These are phyloP conservation scores for Euthynnus affinis DNA, from an alignment of 2,797 vertebrate species.

Conservation along the genomic window DNA sequence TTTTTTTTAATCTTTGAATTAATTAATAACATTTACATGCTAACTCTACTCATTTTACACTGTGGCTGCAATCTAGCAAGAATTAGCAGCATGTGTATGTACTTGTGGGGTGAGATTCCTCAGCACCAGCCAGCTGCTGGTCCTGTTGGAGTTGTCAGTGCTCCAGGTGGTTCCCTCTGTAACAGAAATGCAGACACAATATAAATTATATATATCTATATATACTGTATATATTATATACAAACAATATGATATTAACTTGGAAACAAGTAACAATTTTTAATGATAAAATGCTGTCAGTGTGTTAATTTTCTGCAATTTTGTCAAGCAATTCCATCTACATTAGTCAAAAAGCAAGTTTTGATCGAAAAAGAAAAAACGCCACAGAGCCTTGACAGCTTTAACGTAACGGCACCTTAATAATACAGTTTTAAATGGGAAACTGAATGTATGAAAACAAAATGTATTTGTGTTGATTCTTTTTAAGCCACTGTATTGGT, in stretches of 20 bases:
- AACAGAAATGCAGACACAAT: slow-evolving; percentile 23
- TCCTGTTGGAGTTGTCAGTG: slow-evolving; percentile 95
- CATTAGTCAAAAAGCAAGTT: neutral
- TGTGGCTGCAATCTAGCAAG: neutral
- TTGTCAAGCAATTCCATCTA: neutral
- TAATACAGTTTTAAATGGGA: neutral
- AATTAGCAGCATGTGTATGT: slow-evolving; percentile 28
- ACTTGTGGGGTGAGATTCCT: slow-evolving; percentile 99
- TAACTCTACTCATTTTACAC: neutral
- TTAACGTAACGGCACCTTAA: neutral
- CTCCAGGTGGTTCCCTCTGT: slow-evolving; percentile 96
- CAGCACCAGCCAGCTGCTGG: slow-evolving; percentile 98
- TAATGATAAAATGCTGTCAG: neutral
- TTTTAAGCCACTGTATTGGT: neutral
- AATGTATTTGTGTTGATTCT: neutral
- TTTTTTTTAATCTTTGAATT: neutral
- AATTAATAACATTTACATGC: neutral
- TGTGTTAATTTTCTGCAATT: neutral
- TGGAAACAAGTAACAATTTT: neutral
- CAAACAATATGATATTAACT: neutral
- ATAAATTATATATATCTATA: too few relatives aligned
- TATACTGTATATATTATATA: too few relatives aligned
- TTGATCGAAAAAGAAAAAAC: too few relatives aligned
- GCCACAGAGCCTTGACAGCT: too few relatives aligned
- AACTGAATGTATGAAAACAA: too few relatives aligned